Evolutionary conservation across 2,113 vertebrate species (phyloP), one percentile per base, ranked within the genome.

Genomic region (Serinus canaria): DNA sequence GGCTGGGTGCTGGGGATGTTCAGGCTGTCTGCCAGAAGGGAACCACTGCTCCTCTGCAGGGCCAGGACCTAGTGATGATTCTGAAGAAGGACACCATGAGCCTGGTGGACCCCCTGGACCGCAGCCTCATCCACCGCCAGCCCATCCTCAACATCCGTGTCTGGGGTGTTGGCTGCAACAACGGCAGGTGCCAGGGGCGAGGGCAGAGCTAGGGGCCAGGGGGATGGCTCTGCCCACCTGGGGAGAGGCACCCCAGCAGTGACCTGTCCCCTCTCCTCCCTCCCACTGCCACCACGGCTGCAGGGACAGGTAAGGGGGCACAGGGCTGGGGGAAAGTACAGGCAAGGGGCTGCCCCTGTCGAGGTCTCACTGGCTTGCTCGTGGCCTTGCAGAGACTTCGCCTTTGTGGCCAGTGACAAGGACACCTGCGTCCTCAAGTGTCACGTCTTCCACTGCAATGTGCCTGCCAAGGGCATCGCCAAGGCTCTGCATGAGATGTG

Each of bases 111-210:
- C 99, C 99, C 6, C 89, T 99, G 11, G 98, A 99, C 97, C 98
- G 92, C 96, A 99, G 98, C 94, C 98, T 99, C 69, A 98, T 99
- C 91, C 99, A 99, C 92, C 97, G 97, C 94, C 99, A 99, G 95
- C 99, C 99, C 97, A 99, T 99, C 96, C 98, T 99, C 95, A 99
- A 99, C 97, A 99, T 99, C 91, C 99, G 99, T 7, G 99, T 99
- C 31, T 99, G 99, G 99, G 99, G 99, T 1, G 99, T 99, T 90
- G 99, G 99, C 97, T 99, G 99, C 98, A 98, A 99, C 97, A 98
- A 99, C 1, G 99, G 99, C 98, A 99, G 99, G 99, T 99, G 94
- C 92, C 1, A 2, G 70, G 70, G 70, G 77, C 60, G 0, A 7
- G 73, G 77, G 28, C 14, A 69, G 59, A 52, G 52, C 86, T 2